These are phyloP conservation scores for Callyntrura guangdongensis DNA, from an alignment of 2,888 invertebrate genomes.

Conservation along the genomic window DNA sequence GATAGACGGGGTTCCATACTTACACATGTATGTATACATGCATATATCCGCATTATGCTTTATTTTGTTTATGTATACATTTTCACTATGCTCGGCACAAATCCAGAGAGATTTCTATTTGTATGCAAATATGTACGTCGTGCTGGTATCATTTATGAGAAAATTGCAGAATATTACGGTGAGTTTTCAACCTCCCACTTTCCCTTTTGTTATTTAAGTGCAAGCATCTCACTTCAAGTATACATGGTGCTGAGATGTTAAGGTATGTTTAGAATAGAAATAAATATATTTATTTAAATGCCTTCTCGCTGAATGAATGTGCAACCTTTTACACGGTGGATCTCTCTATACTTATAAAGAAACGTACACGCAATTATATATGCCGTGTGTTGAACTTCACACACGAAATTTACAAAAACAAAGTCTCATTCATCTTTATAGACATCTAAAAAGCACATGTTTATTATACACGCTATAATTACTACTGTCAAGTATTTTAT, in stretches of 20 bases:
- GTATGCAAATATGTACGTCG: slow-evolving; percentile 23
- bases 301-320: neutral
- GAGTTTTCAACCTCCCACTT: slow-evolving; percentile 7
- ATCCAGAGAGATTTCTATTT: slow-evolving; percentile 33
- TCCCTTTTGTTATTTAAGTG: slow-evolving; percentile 11
- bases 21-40: neutral
- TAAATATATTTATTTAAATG: slow-evolving; percentile 34
- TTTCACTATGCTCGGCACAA: neutral
- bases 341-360: neutral
- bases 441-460: neutral
- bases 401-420: neutral
- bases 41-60: too few relatives aligned
- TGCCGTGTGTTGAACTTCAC: slow-evolving; percentile 8
- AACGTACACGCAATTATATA: neutral
- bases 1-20: too few relatives aligned
- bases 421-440: neutral
- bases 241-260: neutral
- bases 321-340: slow-evolving; percentile 1
- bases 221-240: neutral
- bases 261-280: neutral
- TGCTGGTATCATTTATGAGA: slow-evolving; percentile 40
- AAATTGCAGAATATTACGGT: slow-evolving; percentile 25
- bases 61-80: neutral
- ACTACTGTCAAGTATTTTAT: neutral
- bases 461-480: neutral